Conservation (phyloP, 92 coral and sea anemone genomes). For the Blastomussa wellsi region DNA sequence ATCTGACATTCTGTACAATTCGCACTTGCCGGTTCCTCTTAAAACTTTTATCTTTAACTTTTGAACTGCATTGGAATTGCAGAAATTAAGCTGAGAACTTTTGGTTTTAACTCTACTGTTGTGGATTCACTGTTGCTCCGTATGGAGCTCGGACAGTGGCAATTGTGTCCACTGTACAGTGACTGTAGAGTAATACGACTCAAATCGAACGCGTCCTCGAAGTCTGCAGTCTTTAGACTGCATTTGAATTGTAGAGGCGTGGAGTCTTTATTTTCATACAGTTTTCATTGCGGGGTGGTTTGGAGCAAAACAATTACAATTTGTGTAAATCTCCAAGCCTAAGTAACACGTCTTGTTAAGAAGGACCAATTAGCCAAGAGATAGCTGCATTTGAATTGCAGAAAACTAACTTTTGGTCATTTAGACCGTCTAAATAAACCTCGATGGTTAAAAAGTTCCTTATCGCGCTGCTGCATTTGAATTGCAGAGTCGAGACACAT, state of each 20-base stretch:
- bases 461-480: slow-evolving; percentile 20
- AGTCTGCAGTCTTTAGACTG: slow-evolving; percentile 12
- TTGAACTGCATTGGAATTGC: slow-evolving; percentile 34
- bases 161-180: neutral
- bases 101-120: neutral
- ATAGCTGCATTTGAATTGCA: slow-evolving; percentile 59
- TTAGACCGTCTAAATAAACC: neutral
- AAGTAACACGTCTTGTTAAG: neutral
- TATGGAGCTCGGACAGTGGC: neutral
- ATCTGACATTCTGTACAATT: neutral
- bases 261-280: neutral
- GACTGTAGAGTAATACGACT: neutral
- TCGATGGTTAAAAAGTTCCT: neutral
- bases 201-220: neutral
- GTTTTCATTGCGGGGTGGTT: neutral
- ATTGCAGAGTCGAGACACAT: slow-evolving; percentile 14
- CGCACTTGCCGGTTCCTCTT: neutral
- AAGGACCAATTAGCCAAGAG: neutral
- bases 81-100: neutral
- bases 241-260: slow-evolving; percentile 42
- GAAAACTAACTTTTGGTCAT: neutral
- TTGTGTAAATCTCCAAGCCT: neutral
- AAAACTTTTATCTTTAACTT: neutral
- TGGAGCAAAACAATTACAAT: neutral
- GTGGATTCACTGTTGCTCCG: neutral